Base-by-base conservation (phyloP, 2,888 invertebrate genomes). In the Cephalotes varians region DNA sequence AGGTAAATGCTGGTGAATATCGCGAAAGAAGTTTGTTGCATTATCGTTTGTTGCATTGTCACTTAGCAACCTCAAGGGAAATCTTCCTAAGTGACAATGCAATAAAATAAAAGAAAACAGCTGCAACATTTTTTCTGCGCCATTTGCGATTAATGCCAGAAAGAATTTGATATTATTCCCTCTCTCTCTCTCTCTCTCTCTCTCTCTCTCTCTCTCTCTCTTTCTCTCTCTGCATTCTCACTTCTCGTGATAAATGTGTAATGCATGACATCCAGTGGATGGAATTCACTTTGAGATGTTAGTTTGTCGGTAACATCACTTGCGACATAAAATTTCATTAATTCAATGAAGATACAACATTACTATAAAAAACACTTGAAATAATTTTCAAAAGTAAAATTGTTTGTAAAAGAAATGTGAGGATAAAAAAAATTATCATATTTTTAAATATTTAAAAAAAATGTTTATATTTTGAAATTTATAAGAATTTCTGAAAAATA, bases 31-130 rank as follows among this genome's bases (percentile, higher is more conserved):
- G 21, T 73, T 72, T 58, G 15, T 40, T 44, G 5, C 44, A n/a
- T 73, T 73, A 73, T 58, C 58, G 21, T 31, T 60, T 60, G 58
- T 60, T 47, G 73, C 15, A 72, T 31, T 44, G 18, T 28, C 6
- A 21, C 31, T 31, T 44, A 9, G 2, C 1, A 60, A 73, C 2
- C 28, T 44, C 1, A 31, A n/a, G 6, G 10, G 1, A 25, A 25
- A 71, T n/a, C n/a, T n/a, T n/a, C n/a, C n/a, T n/a, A n/a, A n/a
- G n/a, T n/a, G n/a, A n/a, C n/a, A n/a, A n/a, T n/a, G n/a, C n/a
- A n/a, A n/a, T n/a, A n/a, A n/a, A n/a, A n/a, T n/a, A 2, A 9
- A 9, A n/a, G 28, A 31, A 31, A 40, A 15, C 0, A 44, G 2
- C 1, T 31, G 0, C 10, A 40, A 7, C 18, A 72, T 72, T 72